Evolutionary conservation across 1,140 invertebrate genomes (phyloP).

Genomic region (Hetaerina americana): DNA sequence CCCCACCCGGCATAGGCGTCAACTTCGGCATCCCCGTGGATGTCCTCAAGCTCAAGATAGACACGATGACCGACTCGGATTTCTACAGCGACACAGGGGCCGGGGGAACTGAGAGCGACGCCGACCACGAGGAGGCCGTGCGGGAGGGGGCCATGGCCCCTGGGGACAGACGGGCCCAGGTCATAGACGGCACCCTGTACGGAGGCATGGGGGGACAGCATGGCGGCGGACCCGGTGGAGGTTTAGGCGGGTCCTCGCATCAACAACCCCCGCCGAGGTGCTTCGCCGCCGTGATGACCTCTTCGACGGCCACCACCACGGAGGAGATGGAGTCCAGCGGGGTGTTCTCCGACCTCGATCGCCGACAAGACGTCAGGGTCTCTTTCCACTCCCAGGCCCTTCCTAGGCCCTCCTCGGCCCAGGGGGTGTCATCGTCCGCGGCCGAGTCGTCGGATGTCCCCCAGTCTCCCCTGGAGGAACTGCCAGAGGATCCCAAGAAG

Average conservation of each 20-base stretch:
- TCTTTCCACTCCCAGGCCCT: background rate
- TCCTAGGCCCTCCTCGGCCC: background rate
- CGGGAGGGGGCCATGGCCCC: background rate
- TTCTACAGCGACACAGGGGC: conserved; percentile 46
- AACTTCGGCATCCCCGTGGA: conserved; percentile 25
- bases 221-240: conserved; percentile 24
- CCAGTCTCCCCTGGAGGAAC: background rate
- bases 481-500: background rate
- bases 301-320: conserved; percentile 32
- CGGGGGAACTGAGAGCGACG: conserved; percentile 54
- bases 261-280: background rate
- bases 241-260: background rate
- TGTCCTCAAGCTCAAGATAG: conserved; percentile 21
- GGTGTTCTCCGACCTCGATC: conserved; percentile 71
- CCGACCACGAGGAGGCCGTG: conserved; percentile 59
- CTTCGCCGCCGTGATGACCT: conserved; percentile 16
- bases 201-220: conserved; percentile 36
- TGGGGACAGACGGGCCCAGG: conserved; percentile 56
- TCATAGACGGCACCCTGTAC: conserved; percentile 72
- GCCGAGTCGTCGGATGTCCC: background rate
- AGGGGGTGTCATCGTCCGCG: background rate
- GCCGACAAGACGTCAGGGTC: conserved; percentile 15
- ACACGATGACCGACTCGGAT: conserved; percentile 79
- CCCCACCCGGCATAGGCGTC: conserved; percentile 31
- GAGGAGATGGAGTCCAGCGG: conserved; percentile 75